These are phyloP conservation scores for Entomobrya proxima DNA, from an alignment of 2,888 invertebrate species.

Conservation along the genomic window DNA sequence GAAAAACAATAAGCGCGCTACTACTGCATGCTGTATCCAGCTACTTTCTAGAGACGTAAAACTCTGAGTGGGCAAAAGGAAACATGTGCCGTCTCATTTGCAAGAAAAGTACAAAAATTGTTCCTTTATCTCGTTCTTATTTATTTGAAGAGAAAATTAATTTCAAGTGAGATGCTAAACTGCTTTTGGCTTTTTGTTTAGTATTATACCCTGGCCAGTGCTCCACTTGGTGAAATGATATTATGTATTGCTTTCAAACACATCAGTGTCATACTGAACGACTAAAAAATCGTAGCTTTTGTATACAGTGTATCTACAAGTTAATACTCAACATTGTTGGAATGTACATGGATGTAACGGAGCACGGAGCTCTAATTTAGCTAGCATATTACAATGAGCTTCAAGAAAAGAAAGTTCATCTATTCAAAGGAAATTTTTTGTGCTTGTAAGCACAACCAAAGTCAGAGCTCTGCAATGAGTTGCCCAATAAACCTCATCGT, in stretches of 20 bases:
- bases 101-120: constrained; percentile 43
- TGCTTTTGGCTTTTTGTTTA: not conserved
- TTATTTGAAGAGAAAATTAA: constrained; percentile 39
- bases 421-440: constrained; percentile 6
- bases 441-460: constrained; percentile 1
- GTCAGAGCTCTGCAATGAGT: not conserved
- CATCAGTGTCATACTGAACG: too few relatives aligned
- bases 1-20: constrained; percentile 18
- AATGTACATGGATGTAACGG: too few relatives aligned
- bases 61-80: constrained; percentile 39
- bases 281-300: too few relatives aligned
- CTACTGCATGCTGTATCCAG: not conserved
- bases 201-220: not conserved
- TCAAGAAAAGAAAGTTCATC: not conserved
- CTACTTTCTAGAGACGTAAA: constrained; percentile 10
- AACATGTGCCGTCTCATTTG: constrained; percentile 63
- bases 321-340: too few relatives aligned
- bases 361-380: too few relatives aligned
- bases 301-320: too few relatives aligned
- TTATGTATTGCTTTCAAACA: too few relatives aligned
- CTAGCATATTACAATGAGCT: too few relatives aligned
- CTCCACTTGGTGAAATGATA: not conserved
- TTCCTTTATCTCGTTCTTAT: constrained; percentile 43
- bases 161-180: constrained; percentile 11
- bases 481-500: constrained; percentile 24